These are phyloP conservation scores for Alosa alosa DNA, from an alignment of 2,113 vertebrate species.

Conservation along the genomic window DNA sequence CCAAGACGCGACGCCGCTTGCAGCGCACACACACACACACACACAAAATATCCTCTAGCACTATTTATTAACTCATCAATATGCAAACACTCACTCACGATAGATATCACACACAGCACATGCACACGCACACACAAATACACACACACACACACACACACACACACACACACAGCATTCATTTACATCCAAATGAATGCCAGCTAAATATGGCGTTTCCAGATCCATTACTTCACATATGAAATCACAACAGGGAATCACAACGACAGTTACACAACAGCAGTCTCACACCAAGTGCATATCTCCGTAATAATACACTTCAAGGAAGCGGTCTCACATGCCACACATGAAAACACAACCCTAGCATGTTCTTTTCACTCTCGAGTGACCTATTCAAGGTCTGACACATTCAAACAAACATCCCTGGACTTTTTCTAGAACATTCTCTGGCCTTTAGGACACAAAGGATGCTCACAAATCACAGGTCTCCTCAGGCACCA, in stretches of 20 bases:
- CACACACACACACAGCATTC: constrained; percentile 2
- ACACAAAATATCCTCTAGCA: no score
- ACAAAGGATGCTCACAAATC: constrained; percentile 35
- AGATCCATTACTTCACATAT: neutral
- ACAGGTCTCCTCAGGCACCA: constrained; percentile 11
- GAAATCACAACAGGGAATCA: neutral
- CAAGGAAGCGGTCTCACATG: neutral
- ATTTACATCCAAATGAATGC: neutral
- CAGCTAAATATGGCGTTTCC: neutral
- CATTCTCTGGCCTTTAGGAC: neutral
- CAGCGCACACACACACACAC: no score
- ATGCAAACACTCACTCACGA: neutral
- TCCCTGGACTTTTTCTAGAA: neutral
- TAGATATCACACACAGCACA: neutral
- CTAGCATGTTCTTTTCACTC: neutral
- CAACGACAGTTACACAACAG: neutral
- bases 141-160: neutral
- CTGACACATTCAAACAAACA: neutral
- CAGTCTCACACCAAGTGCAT: neutral
- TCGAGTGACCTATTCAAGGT: neutral
- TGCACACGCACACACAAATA: neutral
- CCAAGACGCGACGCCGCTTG: no score
- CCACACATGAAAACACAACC: constrained; percentile 16
- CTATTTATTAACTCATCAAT: neutral
- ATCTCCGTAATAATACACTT: neutral